Evolutionary conservation across 1,140 invertebrate species (phyloP).

Genomic region (Lepidostoma basale): DNA sequence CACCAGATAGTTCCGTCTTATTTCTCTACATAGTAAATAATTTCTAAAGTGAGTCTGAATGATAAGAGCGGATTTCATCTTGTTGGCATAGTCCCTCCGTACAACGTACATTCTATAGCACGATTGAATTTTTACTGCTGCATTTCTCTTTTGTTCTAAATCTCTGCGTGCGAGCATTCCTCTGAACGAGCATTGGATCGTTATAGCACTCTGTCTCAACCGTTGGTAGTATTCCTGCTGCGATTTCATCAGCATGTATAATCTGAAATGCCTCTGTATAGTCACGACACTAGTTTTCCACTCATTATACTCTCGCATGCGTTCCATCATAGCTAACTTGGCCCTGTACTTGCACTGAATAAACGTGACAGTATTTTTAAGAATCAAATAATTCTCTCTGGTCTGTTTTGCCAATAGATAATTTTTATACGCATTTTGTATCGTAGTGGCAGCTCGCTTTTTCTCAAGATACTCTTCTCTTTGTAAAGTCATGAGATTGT

Average conservation of each 20-base stretch:
- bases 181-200: constrained; percentile 57
- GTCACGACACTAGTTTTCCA: constrained; percentile 49
- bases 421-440: constrained; percentile 44
- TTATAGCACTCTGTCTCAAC: constrained; percentile 49
- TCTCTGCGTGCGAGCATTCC: constrained; percentile 39
- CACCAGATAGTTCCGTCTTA: constrained; percentile 49
- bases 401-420: constrained; percentile 35
- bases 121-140: constrained; percentile 55
- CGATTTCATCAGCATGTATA: constrained; percentile 49
- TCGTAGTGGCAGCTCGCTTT: constrained; percentile 44
- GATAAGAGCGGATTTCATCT: constrained; percentile 47
- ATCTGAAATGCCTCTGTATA: constrained; percentile 61
- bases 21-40: constrained; percentile 45
- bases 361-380: constrained; percentile 43
- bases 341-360: constrained; percentile 48
- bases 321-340: constrained; percentile 25
- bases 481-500: constrained; percentile 48
- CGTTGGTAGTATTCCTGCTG: constrained; percentile 53
- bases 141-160: constrained; percentile 24
- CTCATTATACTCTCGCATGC: constrained; percentile 42
- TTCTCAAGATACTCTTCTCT: constrained; percentile 48
- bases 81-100: constrained; percentile 48
- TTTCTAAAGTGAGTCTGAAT: constrained; percentile 53
- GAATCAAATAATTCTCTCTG: constrained; percentile 44
- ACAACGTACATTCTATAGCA: constrained; percentile 54